Base-by-base conservation (phyloP, 2,797 vertebrate genomes). In the Bradypodion pumilum region DNA sequence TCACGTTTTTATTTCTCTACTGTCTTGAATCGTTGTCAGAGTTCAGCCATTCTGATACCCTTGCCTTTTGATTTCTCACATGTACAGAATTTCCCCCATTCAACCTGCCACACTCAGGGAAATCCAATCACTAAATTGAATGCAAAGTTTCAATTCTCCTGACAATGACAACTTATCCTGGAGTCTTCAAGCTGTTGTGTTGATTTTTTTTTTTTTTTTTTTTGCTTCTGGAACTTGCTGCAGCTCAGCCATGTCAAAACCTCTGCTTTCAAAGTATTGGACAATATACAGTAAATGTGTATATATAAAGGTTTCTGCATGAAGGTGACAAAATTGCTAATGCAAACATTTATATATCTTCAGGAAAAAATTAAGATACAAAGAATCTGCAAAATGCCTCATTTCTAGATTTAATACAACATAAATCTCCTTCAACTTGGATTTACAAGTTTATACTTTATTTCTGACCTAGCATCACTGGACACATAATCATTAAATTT, bases 401-500 rank as follows among this genome's bases (percentile, higher is more conserved):
- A 60, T 7, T 27, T 2, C 0, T 0, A 4, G 49, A 68, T 21
- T 83, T 78, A 74, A 4, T 89, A 25, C 8, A 73, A 21, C 84
- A 68, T 44, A n/a, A 12, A 0, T n/a, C 40, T 66, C 49, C 3
- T 83, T 1, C 25, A 72, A 21, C 78, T 82, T 52, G 77, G 1
- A 76, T n/a, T n/a, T 70, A 46, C 7, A 65, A 79, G 83, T 83
- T 90, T 25, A 90, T 84, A 78, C 83, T 87, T 60, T 19, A 42
- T 37, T 63, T 88, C 68, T 82, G 88, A 87, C 9, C 7, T 10
- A 59, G 60, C 49, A 75, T 60, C n/a, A 46, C 19, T 19, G 29
- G 35, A 76, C 42, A 44, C 75, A 81, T 78, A 87, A 89, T 85
- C 63, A 89, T 88, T 73, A 42, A 70, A 12, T 85, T 90, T 92